Base-by-base conservation (phyloP, 2,797 vertebrate species). In the Mus minutoides region DNA sequence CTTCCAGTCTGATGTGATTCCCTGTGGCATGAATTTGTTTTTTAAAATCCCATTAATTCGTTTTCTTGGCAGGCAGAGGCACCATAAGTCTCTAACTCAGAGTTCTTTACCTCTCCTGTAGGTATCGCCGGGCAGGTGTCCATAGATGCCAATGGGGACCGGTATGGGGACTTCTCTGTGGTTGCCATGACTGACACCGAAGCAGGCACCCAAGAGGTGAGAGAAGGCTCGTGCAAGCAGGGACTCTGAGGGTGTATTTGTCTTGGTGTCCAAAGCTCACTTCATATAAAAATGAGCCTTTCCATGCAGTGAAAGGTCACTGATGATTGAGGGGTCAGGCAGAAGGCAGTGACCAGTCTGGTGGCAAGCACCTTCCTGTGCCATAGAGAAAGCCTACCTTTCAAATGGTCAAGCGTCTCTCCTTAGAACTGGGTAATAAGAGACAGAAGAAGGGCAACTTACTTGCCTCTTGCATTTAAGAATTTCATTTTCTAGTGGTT, bases 121-220 rank as follows among this genome's bases (percentile, higher is more conserved):
- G 99, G 99, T 93, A 99, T 99, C 34, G 99, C 99, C 3, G 99
- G 99, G 73, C 99, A 99, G 97, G 99, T 99, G 73, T 99, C 99
- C 86, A 99, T 99, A 86, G 99, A 99, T 97, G 98, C 98, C 94
- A 99, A 99, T 0, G 99, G 99, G 83, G 99, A 99, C 98, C 98
- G 99, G 97, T 98, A 99, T 0, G 99, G 99, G 92, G 99, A 99
- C 98, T 99, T 99, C 98, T 99, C 99, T 2, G 98, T 99, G 98
- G 99, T 99, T 94, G 98, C 99, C 90, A 99, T 99, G 99, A 99
- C 99, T 0, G 98, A 99, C 84, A 96, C 96, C 0, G 99, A 99
- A 95, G 97, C 98, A 46, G 99, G 99, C 97, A 99, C 98, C 4
- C 99, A 99, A 91, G 99, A 99, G 99, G 99, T 99, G 98, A 99